These are phyloP conservation scores for Pangasius larnaudii DNA, from an alignment of 2,797 vertebrate species.

Conservation along the genomic window DNA sequence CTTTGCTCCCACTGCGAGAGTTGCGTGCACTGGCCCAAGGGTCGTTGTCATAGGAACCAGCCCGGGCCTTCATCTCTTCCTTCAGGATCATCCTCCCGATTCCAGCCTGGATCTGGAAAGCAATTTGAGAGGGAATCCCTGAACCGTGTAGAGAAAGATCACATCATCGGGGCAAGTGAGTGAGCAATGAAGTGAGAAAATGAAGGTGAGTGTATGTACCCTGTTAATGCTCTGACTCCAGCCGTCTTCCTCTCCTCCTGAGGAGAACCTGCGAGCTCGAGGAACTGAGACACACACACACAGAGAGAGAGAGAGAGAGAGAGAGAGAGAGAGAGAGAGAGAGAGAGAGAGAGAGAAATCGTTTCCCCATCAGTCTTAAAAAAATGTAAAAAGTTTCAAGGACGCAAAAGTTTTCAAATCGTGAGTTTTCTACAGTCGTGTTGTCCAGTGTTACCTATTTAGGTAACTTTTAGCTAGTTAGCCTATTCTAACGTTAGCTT, in stretches of 20 bases:
- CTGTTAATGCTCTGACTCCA: constrained; percentile 92
- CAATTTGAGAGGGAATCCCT: background rate
- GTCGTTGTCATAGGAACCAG: constrained; percentile 85
- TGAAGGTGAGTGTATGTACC: constrained; percentile 69
- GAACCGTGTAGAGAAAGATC: background rate
- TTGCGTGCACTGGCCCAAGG: constrained; percentile 89
- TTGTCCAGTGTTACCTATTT: background rate
- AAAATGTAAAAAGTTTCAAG: background rate
- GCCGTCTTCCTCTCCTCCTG: constrained; percentile 91
- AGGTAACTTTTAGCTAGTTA: background rate
- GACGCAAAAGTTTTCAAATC: background rate
- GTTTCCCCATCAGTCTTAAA: background rate
- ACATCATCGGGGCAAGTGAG: background rate
- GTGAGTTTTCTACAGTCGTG: background rate
- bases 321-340: background rate
- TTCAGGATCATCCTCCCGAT: constrained; percentile 95
- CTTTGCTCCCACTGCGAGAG: constrained; percentile 88
- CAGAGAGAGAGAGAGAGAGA: background rate
- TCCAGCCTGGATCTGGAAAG: constrained; percentile 87
- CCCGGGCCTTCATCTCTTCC: constrained; percentile 97
- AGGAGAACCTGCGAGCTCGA: constrained; percentile 84
- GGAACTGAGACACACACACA: constrained; percentile 42
- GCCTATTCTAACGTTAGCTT: background rate
- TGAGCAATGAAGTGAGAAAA: background rate
- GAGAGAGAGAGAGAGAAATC: background rate